Evolutionary conservation across 2,888 invertebrate species (phyloP).

Genomic region (Coenonympha arcania): DNA sequence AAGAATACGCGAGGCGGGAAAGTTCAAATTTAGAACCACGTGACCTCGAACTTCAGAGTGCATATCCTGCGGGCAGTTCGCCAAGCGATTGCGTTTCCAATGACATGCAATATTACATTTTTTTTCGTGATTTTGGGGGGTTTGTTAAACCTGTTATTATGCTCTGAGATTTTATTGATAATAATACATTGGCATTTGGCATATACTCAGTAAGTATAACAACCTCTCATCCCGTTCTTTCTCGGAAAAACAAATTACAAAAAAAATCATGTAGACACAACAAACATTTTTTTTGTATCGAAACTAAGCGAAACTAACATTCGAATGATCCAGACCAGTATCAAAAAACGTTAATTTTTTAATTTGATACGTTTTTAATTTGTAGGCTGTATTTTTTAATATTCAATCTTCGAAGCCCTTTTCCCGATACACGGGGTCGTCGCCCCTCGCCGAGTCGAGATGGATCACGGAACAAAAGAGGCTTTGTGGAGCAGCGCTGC

Average conservation of each 20-base stretch:
- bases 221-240: too few species aligned
- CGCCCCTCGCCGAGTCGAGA: constrained; percentile 21
- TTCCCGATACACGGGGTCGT: constrained; percentile 21
- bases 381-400: too few species aligned
- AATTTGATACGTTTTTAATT: too few species aligned
- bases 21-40: constrained; percentile 24
- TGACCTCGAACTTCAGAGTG: constrained; percentile 30
- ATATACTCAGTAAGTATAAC: too few species aligned
- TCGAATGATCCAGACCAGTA: too few species aligned
- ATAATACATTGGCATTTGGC: too few species aligned
- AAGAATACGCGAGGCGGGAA: constrained; percentile 14
- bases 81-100: constrained; percentile 13
- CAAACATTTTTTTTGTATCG: too few species aligned
- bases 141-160: neutral
- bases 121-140: neutral
- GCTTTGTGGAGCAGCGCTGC: constrained; percentile 30
- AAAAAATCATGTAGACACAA: too few species aligned
- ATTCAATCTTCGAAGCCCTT: constrained; percentile 3
- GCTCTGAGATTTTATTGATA: too few species aligned
- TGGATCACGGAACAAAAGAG: constrained; percentile 23
- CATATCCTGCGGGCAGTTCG: constrained; percentile 19
- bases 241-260: too few species aligned
- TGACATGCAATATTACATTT: constrained; percentile 8
- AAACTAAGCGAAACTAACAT: too few species aligned
- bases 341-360: too few species aligned